A percentile compares a stretch with the other conserved stretches of the same genome.
phyloP scores from a whole-genome alignment of 2,113 vertebrate species.

The Sturnus vulgaris region DNA sequence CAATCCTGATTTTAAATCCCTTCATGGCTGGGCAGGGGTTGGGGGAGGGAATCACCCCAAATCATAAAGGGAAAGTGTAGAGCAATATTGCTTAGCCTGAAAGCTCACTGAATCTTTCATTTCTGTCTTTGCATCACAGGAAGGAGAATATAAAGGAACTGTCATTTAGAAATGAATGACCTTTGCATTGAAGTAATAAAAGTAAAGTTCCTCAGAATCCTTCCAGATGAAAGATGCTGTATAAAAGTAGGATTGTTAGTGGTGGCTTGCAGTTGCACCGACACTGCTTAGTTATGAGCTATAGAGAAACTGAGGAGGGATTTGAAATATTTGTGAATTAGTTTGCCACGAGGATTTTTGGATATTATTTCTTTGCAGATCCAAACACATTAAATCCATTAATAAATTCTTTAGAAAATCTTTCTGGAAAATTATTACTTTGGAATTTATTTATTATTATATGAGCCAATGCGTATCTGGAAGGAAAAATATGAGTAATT shows the following conservation, averaged over 20 bases:
- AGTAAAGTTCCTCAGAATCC: not conserved
- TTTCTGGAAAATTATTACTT: not conserved
- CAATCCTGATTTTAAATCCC: not conserved
- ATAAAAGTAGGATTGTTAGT: not conserved
- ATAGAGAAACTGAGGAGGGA: not conserved
- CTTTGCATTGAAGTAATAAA: slow-evolving; percentile 25
- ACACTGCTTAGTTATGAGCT: not conserved
- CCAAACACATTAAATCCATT: not conserved
- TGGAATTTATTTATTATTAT: not conserved
- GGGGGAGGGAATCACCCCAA: not conserved
- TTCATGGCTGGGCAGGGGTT: not conserved
- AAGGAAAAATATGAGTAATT: not conserved
- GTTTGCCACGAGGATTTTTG: not conserved
- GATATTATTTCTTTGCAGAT: not conserved
- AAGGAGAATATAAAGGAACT: slow-evolving; percentile 11
- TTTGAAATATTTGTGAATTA: not conserved
- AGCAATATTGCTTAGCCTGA: not conserved
- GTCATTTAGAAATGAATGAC: slow-evolving; percentile 26
- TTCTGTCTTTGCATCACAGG: slow-evolving; percentile 2
- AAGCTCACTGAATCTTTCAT: slow-evolving; percentile 15
- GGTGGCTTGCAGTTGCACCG: not conserved
- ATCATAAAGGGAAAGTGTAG: not conserved
- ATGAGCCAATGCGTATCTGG: not conserved
- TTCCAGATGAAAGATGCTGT: not conserved
- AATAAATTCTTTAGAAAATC: not conserved